Conservation (phyloP, 2,888 invertebrate genomes). For the Chrysolina haemoptera region DNA sequence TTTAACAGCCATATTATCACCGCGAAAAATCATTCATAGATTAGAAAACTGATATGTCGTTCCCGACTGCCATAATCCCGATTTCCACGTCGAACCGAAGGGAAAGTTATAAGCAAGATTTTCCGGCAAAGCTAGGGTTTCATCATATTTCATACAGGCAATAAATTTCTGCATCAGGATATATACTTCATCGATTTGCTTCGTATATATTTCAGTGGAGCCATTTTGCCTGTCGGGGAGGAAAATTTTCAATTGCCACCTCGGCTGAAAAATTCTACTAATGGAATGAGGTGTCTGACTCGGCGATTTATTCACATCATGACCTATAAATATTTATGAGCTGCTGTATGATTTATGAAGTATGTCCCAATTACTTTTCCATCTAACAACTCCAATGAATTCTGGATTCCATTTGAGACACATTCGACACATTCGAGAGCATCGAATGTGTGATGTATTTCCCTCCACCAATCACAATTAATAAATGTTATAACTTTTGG, state of each 20-base stretch:
- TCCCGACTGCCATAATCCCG: background rate
- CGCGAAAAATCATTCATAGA: background rate
- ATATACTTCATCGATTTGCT: background rate
- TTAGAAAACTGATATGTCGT: background rate
- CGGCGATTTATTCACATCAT: background rate
- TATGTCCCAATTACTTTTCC: background rate
- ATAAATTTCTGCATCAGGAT: slow-evolving; percentile 7
- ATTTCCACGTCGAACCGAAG: background rate
- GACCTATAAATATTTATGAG: background rate
- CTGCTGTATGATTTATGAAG: background rate
- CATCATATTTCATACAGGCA: background rate
- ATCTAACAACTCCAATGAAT: no score
- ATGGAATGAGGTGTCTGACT: background rate
- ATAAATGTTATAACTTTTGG: no score
- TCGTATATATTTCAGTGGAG: background rate
- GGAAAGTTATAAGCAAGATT: background rate
- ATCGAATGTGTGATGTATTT: no score
- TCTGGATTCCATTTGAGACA: no score
- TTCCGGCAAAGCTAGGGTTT: background rate
- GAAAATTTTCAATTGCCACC: slow-evolving; percentile 12
- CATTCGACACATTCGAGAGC: no score
- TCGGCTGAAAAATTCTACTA: slow-evolving; percentile 6
- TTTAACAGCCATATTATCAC: background rate
- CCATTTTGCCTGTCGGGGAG: slow-evolving; percentile 4
- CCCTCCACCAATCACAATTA: no score